phyloP scores from a whole-genome alignment of 2,888 invertebrate genomes.

The Cenopis cana region DNA sequence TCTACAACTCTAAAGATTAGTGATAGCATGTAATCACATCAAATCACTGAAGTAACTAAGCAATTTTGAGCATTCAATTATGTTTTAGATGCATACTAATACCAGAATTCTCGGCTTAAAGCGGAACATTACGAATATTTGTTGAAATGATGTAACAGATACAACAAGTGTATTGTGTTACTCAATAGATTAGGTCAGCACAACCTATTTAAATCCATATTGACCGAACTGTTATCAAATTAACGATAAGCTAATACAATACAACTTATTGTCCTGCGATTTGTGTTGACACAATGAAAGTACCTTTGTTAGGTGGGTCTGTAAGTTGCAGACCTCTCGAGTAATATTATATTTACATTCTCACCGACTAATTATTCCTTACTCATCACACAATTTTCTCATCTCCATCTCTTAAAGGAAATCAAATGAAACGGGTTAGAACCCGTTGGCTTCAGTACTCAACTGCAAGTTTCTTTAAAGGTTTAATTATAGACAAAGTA shows the following conservation, averaged over 20 bases:
- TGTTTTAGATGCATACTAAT: background rate
- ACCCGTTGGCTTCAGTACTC: too few relatives aligned
- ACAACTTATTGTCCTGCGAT: background rate
- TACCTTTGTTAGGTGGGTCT: too few relatives aligned
- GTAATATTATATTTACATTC: too few relatives aligned
- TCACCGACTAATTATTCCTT: too few relatives aligned
- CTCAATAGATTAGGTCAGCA: slow-evolving; percentile 7
- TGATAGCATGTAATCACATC: too few relatives aligned
- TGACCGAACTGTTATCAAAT: background rate
- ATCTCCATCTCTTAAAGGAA: background rate
- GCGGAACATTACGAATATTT: background rate
- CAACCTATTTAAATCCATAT: background rate
- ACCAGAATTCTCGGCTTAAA: background rate
- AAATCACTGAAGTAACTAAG: background rate
- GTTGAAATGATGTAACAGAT: slow-evolving; percentile 3
- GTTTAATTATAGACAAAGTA: slow-evolving; percentile 1
- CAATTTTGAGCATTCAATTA: background rate
- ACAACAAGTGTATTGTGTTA: background rate
- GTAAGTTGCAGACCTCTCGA: too few relatives aligned
- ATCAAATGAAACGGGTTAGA: too few relatives aligned
- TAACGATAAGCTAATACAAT: background rate
- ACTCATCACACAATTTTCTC: too few relatives aligned
- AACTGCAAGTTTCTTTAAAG: background rate
- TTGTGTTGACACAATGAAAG: background rate
- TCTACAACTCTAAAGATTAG: too few relatives aligned